Conservation (phyloP, 2,113 vertebrate species). For the Calonectris borealis region DNA sequence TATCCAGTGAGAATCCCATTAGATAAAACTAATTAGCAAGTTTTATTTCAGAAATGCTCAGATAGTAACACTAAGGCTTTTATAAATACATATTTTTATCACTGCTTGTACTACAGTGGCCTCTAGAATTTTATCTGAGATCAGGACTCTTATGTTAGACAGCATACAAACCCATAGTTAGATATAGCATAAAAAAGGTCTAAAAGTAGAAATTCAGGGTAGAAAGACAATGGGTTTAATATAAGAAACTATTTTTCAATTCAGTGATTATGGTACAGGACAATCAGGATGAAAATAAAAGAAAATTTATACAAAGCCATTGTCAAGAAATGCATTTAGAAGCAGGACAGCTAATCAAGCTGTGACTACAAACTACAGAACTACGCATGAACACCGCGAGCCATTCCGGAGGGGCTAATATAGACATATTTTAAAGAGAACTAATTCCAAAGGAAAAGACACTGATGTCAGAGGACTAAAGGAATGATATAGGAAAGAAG, state of each 20-base stretch:
- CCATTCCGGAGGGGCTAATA: neutral
- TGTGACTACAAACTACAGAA: neutral
- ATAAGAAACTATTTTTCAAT: neutral
- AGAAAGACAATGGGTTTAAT: neutral
- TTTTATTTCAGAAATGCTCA: neutral
- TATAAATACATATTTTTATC: neutral
- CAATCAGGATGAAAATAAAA: neutral
- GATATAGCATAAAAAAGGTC: neutral
- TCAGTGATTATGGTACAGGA: neutral
- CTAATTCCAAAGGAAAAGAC: neutral
- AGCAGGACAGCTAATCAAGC: neutral
- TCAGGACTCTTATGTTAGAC: neutral
- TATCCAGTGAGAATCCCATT: neutral
- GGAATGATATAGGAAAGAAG: neutral
- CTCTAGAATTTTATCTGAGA: neutral
- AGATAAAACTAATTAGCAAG: neutral
- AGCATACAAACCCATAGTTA: neutral
- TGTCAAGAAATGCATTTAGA: neutral
- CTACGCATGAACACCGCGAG: neutral
- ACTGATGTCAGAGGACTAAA: neutral
- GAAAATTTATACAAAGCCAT: neutral
- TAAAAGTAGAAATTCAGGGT: neutral
- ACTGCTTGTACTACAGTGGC: neutral
- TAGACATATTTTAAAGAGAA: neutral
- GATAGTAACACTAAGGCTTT: neutral